These are phyloP conservation scores for Tychaedon coryphoeus DNA, from an alignment of 2,113 vertebrate genomes.

Conservation along the genomic window DNA sequence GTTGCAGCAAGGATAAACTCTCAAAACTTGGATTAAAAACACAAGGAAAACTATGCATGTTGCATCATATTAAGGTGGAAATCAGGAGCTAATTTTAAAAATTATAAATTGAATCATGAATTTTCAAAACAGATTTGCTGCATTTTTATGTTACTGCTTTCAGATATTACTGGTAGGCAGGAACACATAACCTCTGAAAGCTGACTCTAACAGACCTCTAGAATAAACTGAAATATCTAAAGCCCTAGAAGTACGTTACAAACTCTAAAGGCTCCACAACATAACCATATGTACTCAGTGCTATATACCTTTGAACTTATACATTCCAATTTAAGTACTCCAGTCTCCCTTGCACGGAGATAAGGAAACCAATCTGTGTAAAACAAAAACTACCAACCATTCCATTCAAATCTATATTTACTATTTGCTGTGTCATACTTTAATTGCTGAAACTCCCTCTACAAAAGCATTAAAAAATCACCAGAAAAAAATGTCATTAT, in stretches of 20 bases:
- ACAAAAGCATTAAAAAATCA: not conserved
- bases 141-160: not conserved
- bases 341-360: not conserved
- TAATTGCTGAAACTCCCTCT: not conserved
- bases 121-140: not conserved
- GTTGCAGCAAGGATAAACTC: not conserved
- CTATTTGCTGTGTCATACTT: not conserved
- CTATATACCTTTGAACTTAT: not conserved
- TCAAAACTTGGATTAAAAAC: not conserved
- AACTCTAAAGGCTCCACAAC: not conserved
- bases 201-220: not conserved
- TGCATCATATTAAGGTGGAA: not conserved
- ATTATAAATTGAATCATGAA: not conserved
- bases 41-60: not conserved
- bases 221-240: not conserved
- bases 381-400: not conserved
- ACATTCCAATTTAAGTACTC: not conserved
- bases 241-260: not conserved
- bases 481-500: not conserved
- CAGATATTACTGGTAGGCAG: not conserved
- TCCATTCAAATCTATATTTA: not conserved
- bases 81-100: not conserved
- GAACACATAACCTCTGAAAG: not conserved
- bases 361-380: not conserved
- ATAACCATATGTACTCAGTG: not conserved